Evolutionary conservation across 2,113 vertebrate genomes (phyloP).

Genomic region (Anas platyrhynchos): DNA sequence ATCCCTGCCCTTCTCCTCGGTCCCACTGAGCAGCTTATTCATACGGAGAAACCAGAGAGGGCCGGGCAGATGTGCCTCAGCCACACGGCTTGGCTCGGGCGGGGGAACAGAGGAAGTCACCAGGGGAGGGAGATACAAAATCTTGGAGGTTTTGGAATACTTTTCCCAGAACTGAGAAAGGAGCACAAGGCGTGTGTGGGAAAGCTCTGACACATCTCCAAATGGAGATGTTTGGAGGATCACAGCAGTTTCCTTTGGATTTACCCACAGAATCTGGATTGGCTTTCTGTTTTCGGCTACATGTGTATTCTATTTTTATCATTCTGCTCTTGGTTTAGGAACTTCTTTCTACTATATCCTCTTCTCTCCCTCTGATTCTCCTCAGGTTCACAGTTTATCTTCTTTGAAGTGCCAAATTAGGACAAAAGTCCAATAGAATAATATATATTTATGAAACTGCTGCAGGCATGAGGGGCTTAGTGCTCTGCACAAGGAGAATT

Average conservation of each 20-base stretch:
- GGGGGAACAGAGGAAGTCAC: not conserved
- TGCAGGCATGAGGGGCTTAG: not conserved
- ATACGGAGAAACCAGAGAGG: not conserved
- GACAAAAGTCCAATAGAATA: not conserved
- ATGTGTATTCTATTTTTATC: conserved; percentile 11
- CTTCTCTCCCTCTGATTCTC: not conserved
- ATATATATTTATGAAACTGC: not conserved
- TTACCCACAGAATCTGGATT: conserved; percentile 10
- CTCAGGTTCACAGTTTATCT: not conserved
- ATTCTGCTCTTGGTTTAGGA: not conserved
- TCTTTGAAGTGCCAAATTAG: not conserved
- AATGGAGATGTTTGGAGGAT: conserved; percentile 15
- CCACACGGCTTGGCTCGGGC: not conserved
- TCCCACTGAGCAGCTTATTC: not conserved
- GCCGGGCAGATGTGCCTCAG: not conserved
- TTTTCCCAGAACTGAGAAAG: conserved; percentile 38
- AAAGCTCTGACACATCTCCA: conserved; percentile 39
- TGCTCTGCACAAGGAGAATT: not conserved
- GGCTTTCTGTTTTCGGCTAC: not conserved
- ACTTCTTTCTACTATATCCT: not conserved
- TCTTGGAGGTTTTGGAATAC: not conserved
- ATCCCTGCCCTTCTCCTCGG: not conserved
- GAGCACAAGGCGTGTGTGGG: conserved; percentile 31
- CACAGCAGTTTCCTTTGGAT: conserved; percentile 35
- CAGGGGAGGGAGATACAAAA: not conserved